Base-by-base conservation (phyloP, 2,113 vertebrate genomes). In the Euleptes europaea region DNA sequence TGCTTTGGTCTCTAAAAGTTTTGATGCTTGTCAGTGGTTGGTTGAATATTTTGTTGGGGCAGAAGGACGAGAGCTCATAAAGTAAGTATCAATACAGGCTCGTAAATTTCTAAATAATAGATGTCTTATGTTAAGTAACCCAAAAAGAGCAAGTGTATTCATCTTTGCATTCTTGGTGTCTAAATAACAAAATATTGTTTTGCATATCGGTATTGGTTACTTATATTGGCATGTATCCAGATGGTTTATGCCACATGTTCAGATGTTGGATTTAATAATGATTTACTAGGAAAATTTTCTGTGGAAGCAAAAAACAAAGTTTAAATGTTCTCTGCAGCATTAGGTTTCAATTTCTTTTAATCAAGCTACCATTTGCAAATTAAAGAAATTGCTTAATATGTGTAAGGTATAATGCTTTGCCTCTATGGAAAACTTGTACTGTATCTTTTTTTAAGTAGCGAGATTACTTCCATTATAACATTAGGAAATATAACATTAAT, bases 1-100 rank as follows among this genome's bases (percentile, higher is more conserved):
- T 95, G 98, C 98, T 23, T 89, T 99, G 93, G 97, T 99, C 77
- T 97, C 98, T 49, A 99, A 99, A 95, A 99, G 98, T 95, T 97
- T 97, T 66, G 97, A 98, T 92, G 98, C 98, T 13, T 99, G 98
- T 85, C 97, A 99, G 91, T 99, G 98, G 99, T 96, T 99, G 92
- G 97, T 98, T 88, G 98, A 99, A 88, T 99, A 98, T 93, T 96
- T 99, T 35, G 96, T 98, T 1, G 96, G 97, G 78, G 95, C 97
- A 14, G 99, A 99, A 95, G 98, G 99, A 3, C 93, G 98, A 65
- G 99, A 99, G 94, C 97, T 99, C 82, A 97, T 98, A 49, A 99
- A 98, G 99, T 99, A 90, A 96, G 98, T 97, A 4, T 84, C 81
- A 38, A 11, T 40, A 3, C 74, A 84, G 12, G 86, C 14, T 31